These are phyloP conservation scores for Loriculus beryllinus DNA, from an alignment of 2,797 vertebrate genomes.

Conservation along the genomic window DNA sequence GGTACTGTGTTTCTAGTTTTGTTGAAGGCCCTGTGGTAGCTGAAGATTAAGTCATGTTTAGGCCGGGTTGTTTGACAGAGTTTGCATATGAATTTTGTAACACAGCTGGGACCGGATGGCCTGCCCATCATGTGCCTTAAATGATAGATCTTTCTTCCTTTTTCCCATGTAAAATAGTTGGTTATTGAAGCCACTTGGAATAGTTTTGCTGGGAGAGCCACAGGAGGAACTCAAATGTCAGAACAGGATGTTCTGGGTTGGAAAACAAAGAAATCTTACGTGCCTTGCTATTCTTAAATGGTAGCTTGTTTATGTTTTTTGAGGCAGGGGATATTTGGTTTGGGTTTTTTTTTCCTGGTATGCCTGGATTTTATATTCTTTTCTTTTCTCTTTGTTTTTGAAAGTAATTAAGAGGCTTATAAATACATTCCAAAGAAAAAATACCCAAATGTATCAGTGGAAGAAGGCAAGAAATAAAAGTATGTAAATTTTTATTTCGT, in stretches of 20 bases:
- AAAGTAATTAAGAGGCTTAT: not conserved
- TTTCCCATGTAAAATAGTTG: not conserved
- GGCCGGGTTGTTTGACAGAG: not conserved
- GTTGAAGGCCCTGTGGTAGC: not conserved
- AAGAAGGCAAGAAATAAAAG: not conserved
- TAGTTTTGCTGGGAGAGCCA: not conserved
- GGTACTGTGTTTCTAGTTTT: not conserved
- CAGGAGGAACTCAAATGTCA: not conserved
- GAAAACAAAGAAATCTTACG: not conserved
- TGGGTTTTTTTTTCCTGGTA: not conserved
- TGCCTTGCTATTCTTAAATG: not conserved
- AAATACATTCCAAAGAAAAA: not conserved
- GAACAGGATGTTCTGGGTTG: conserved; percentile 4
- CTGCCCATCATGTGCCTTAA: not conserved
- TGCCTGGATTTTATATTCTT: not conserved
- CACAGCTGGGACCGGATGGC: not conserved
- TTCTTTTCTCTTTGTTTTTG: not conserved
- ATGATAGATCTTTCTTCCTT: not conserved
- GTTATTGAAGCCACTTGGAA: not conserved
- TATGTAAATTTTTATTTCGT: not conserved
- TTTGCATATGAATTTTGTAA: not conserved
- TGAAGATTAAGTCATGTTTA: not conserved
- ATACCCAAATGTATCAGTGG: not conserved
- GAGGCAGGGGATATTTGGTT: not conserved
- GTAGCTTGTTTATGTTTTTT: not conserved